These are phyloP conservation scores for Salpingus planirostris DNA, from an alignment of 2,888 invertebrate genomes.

Conservation along the genomic window DNA sequence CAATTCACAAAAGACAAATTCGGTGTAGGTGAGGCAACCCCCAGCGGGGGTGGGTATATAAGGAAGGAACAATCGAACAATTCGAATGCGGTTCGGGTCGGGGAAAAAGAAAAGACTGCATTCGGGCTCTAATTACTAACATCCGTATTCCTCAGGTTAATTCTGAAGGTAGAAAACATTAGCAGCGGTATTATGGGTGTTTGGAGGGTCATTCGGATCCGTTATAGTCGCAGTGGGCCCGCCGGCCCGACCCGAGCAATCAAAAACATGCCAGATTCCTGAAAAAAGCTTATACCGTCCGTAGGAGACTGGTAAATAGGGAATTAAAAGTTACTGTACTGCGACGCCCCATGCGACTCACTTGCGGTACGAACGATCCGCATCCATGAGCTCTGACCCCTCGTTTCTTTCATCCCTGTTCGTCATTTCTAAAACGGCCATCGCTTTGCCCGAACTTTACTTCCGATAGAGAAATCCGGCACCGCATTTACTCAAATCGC, in stretches of 20 bases:
- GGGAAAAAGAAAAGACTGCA: conserved; percentile 24
- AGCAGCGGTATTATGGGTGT: conserved; percentile 61
- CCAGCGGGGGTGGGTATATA: neutral
- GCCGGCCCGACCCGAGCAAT: conserved; percentile 56
- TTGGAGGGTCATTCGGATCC: conserved; percentile 58
- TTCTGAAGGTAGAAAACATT: conserved; percentile 46
- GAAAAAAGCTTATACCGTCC: conserved; percentile 32
- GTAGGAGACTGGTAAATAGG: conserved; percentile 32
- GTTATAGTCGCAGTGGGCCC: conserved; percentile 55
- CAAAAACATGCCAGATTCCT: conserved; percentile 39
- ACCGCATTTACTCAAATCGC: no score
- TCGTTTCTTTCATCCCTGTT: conserved; percentile 16
- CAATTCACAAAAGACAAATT: conserved; percentile 25
- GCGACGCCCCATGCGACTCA: conserved; percentile 19
- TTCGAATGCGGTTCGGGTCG: conserved; percentile 22
- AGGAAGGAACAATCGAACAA: conserved; percentile 19
- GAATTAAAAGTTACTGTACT: conserved; percentile 34
- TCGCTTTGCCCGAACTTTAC: no score
- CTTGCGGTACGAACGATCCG: conserved; percentile 16
- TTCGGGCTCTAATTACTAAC: conserved; percentile 54
- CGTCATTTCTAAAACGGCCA: conserved; percentile 16
- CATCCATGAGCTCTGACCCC: conserved; percentile 8
- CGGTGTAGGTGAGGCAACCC: conserved; percentile 7
- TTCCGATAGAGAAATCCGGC: no score
- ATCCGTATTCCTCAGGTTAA: conserved; percentile 38